phyloP scores from a whole-genome alignment of 2,888 invertebrate genomes.

The Tineola bisselliella region DNA sequence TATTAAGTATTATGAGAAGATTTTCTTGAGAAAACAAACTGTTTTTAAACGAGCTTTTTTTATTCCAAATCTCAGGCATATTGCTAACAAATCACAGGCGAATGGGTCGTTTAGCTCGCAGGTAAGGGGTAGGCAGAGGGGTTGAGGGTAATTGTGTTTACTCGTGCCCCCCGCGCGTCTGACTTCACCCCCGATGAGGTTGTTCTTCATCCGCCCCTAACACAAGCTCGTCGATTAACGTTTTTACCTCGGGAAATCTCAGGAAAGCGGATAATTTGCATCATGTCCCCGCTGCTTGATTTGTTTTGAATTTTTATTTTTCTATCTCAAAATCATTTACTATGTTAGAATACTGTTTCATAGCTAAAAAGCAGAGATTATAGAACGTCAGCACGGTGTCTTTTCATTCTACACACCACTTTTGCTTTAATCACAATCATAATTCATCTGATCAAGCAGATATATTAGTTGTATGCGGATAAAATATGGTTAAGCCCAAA shows the following conservation, averaged over 20 bases:
- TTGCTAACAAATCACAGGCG: conserved; percentile 65
- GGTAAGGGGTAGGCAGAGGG: conserved; percentile 36
- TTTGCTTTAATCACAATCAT: no score
- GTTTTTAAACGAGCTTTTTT: conserved; percentile 31
- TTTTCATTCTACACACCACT: no score
- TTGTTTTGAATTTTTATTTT: neutral
- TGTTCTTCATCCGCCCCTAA: conserved; percentile 54
- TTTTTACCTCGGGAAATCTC: conserved; percentile 48
- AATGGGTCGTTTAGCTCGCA: conserved; percentile 65
- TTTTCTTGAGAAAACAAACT: conserved; percentile 1
- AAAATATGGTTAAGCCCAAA: no score
- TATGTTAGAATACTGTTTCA: no score
- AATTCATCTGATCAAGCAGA: no score
- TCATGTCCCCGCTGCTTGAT: neutral
- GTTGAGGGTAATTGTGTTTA: conserved; percentile 54
- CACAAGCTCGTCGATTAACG: conserved; percentile 52
- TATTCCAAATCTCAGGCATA: conserved; percentile 61
- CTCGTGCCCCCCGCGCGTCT: conserved; percentile 38
- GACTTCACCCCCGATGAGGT: conserved; percentile 38
- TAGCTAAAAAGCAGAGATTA: no score
- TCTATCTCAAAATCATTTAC: no score
- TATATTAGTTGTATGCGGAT: no score
- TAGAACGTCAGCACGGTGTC: no score
- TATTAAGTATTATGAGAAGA: neutral
- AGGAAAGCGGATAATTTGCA: conserved; percentile 33